These are phyloP conservation scores for Caenorhabditis zanzibari DNA, from an alignment of 2,888 invertebrate genomes.

Conservation along the genomic window DNA sequence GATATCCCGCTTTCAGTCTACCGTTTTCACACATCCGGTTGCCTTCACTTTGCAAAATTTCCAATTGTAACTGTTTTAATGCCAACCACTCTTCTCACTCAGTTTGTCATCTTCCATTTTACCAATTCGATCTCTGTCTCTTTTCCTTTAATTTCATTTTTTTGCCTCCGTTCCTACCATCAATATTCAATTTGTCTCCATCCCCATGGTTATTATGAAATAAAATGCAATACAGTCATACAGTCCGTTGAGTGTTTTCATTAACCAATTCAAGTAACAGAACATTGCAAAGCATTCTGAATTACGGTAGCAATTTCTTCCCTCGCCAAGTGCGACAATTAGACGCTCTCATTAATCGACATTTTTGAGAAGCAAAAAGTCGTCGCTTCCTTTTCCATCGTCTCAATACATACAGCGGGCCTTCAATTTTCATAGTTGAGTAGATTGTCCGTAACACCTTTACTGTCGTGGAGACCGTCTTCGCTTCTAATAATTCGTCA, in stretches of 20 bases:
- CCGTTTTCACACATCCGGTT: conserved; percentile 46
- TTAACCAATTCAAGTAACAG: conserved; percentile 50
- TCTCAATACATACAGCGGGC: conserved; percentile 14
- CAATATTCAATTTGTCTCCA: conserved; percentile 22
- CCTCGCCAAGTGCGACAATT: conserved; percentile 57
- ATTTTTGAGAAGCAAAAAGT: conserved; percentile 61
- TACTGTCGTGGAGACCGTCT: conserved; percentile 43
- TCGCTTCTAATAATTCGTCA: conserved; percentile 63
- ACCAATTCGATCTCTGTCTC: conserved; percentile 8
- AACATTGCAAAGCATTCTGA: conserved; percentile 41
- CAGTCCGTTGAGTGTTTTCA: conserved; percentile 52
- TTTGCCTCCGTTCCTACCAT: neutral
- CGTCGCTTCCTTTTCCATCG: conserved; percentile 30
- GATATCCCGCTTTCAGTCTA: neutral
- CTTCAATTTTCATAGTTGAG: conserved; percentile 60
- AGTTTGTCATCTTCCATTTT: conserved; percentile 15
- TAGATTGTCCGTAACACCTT: conserved; percentile 67
- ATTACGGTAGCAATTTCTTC: conserved; percentile 56
- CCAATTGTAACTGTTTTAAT: neutral
- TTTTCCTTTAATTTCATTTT: conserved; percentile 6
- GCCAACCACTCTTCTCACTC: conserved; percentile 5
- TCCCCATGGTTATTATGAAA: conserved; percentile 39
- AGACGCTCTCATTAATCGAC: conserved; percentile 51
- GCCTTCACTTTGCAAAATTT: conserved; percentile 1
- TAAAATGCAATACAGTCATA: conserved; percentile 33